Base-by-base conservation (phyloP, 2,797 vertebrate species). In the Betta splendens region DNA sequence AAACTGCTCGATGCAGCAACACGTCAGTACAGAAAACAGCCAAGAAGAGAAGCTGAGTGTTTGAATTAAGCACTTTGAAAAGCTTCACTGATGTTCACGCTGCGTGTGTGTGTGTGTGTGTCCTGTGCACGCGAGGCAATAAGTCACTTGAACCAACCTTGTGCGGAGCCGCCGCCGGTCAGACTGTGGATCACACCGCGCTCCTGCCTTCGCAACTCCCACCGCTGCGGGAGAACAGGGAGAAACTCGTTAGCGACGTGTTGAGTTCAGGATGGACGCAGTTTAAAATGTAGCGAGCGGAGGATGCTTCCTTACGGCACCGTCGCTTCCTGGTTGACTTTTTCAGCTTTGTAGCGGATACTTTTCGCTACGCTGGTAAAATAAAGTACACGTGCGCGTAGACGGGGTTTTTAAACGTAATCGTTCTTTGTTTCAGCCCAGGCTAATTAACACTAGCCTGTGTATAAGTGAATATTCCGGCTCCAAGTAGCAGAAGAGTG, bases 181-280 rank as follows among this genome's bases (percentile, higher is more conserved):
- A 38, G 2, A 23, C 28, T 25, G 18, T n/a, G 5, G 15, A 11
- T 10, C 12, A 1, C 9, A 21, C 10, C 8, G 7, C 31, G n/a
- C 49, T 79, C 75, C 13, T 79, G 89, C 89, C 87, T 85, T 58
- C 83, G 87, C 85, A 55, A n/a, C 54, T 42, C 64, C 38, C 26
- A 55, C 16, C 16, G 4, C 21, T 39, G 25, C 17, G 22, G 48
- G 17, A 5, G 1, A 16, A 39, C 3, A 18, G 17, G 35, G 13
- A 1, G 15, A 5, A 11, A 4, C 50, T 29, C 9, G 16, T 36
- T 51, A 42, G 23, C 54, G 32, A 46, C 46, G 29, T 50, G 56
- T 46, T 17, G 18, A 36, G 31, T 12, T 44, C 11, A 37, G 40
- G 58, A 22, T 47, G 47, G 16, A 36, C 40, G 54, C 18, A 33